Conservation (phyloP, 2,888 invertebrate species). For the Drosophila rellima region DNA sequence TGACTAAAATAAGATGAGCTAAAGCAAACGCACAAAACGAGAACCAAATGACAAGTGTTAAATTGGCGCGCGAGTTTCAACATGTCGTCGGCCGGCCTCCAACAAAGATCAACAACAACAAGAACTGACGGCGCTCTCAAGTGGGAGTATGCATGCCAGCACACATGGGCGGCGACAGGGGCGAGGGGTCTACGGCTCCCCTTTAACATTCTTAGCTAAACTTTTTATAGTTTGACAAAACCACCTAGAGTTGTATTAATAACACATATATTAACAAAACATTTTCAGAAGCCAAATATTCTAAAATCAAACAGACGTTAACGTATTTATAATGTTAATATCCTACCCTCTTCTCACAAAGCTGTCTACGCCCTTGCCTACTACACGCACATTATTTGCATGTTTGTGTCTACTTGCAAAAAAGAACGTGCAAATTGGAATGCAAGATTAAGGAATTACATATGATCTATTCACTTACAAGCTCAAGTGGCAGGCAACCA, state of each 20-base stretch:
- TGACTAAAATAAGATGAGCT: constrained; percentile 26
- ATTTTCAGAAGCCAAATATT: too few relatives aligned
- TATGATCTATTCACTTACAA: not conserved
- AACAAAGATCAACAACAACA: constrained; percentile 56
- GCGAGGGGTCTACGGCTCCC: not conserved
- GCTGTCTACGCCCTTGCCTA: not conserved
- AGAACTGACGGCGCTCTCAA: constrained; percentile 31
- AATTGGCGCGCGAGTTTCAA: constrained; percentile 79
- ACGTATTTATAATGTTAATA: too few relatives aligned
- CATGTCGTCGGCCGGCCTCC: constrained; percentile 69
- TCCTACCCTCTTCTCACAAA: not conserved
- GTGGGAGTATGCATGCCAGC: constrained; percentile 21
- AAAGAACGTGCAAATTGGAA: not conserved
- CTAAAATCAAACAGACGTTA: too few relatives aligned
- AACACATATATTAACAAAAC: too few relatives aligned
- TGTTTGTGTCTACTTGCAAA: not conserved
- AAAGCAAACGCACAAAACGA: constrained; percentile 38
- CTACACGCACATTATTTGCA: not conserved
- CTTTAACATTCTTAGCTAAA: not conserved
- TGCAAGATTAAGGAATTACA: not conserved
- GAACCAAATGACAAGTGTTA: constrained; percentile 79
- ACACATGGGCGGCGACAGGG: not conserved
- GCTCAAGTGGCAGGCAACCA: not conserved
- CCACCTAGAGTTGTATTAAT: too few relatives aligned
- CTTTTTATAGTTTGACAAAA: not conserved